A percentile compares a stretch with the other conserved stretches of the same genome.
Conservation (phyloP, 1,140 invertebrate species). For the Danaus plexippus region DNA sequence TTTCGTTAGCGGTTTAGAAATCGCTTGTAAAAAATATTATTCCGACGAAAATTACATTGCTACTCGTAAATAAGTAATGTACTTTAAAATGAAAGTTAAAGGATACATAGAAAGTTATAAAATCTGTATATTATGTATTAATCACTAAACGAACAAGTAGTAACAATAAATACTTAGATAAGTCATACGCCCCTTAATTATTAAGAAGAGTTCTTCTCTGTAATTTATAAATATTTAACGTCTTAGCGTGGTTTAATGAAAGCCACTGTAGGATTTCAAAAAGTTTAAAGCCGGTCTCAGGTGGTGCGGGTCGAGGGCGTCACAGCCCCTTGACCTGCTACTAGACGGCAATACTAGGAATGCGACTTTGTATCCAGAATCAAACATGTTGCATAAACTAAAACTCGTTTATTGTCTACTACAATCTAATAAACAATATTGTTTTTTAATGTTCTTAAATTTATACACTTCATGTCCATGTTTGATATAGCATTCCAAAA, state of each 20-base stretch:
- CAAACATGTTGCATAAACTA: too few species aligned
- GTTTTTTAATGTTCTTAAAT: too few species aligned
- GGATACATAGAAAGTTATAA: too few species aligned
- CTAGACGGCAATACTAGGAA: conserved; percentile 29
- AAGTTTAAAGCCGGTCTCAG: conserved; percentile 52
- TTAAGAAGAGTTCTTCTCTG: not conserved
- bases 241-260: conserved; percentile 51
- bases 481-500: too few species aligned
- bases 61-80: too few species aligned
- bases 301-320: conserved; percentile 53
- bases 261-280: conserved; percentile 50
- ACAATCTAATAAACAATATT: too few species aligned
- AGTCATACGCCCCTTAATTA: not conserved
- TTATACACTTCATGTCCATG: too few species aligned
- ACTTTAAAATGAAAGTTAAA: too few species aligned
- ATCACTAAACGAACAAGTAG: not conserved
- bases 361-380: conserved; percentile 12
- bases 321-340: conserved; percentile 54
- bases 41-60: too few species aligned
- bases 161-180: not conserved
- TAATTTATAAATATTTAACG: conserved; percentile 13
- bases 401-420: too few species aligned
- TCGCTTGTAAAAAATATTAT: not conserved
- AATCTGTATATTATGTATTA: not conserved
- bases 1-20: too few species aligned